Evolutionary conservation across 2,797 vertebrate species (phyloP).

Genomic region (Ispidina picta): DNA sequence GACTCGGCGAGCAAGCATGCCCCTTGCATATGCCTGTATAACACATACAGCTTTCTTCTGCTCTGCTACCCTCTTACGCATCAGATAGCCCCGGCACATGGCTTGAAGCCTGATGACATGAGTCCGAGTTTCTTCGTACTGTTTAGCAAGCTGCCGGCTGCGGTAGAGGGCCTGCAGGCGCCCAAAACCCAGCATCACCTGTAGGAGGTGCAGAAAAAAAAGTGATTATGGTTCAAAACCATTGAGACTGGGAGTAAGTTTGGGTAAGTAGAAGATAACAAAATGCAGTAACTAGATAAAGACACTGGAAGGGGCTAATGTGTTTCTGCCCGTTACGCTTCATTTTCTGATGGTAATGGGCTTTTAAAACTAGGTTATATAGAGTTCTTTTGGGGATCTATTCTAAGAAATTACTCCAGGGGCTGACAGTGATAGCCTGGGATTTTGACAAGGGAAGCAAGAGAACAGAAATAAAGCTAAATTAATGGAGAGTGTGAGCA

Average conservation of each 20-base stretch:
- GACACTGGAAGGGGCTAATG: not conserved
- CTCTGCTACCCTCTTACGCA: constrained; percentile 79
- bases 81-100: constrained; percentile 80
- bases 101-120: constrained; percentile 82
- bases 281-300: not conserved
- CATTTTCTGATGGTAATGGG: not conserved
- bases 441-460: not conserved
- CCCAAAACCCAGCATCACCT: constrained; percentile 89
- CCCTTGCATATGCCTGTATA: constrained; percentile 88
- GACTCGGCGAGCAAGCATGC: constrained; percentile 81
- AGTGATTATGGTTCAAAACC: not conserved
- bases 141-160: constrained; percentile 79
- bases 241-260: not conserved
- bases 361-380: not conserved
- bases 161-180: constrained; percentile 89
- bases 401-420: not conserved
- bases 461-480: not conserved
- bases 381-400: not conserved
- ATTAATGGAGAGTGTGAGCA: not conserved
- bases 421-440: not conserved
- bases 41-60: constrained; percentile 83
- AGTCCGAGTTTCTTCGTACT: constrained; percentile 79
- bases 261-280: not conserved
- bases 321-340: not conserved
- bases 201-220: not conserved